Conservation (phyloP, 2,113 vertebrate species). For the Rhadina sibilatrix region DNA sequence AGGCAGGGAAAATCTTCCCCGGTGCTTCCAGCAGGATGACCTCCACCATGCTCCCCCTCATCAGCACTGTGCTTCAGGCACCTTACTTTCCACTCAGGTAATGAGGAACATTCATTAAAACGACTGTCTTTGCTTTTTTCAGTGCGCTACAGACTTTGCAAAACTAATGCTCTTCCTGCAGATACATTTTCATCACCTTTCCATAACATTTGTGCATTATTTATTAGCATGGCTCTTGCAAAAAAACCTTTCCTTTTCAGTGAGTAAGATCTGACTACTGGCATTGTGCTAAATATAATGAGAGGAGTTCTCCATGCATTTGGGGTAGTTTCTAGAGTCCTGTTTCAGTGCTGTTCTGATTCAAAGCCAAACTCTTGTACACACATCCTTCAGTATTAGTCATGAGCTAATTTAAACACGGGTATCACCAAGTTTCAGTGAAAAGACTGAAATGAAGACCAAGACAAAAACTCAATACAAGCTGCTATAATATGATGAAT, state of each 20-base stretch:
- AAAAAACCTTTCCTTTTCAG: background rate
- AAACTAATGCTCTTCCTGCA: background rate
- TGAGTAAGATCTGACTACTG: background rate
- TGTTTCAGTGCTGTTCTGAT: background rate
- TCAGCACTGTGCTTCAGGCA: background rate
- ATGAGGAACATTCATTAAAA: background rate
- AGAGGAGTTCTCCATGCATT: background rate
- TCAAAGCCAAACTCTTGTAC: background rate
- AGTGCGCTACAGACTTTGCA: background rate
- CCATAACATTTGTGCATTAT: background rate
- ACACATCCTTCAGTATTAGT: background rate
- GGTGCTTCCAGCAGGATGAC: background rate
- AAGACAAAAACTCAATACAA: constrained; percentile 55
- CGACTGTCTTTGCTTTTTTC: background rate
- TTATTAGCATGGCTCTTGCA: background rate
- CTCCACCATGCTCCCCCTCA: background rate
- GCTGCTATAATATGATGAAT: constrained; percentile 18
- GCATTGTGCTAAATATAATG: background rate
- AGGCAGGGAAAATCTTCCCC: background rate
- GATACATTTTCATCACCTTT: constrained; percentile 11
- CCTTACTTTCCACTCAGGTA: background rate
- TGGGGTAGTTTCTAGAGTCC: background rate
- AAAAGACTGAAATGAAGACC: constrained; percentile 34
- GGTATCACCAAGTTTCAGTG: constrained; percentile 28
- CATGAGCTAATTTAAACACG: constrained; percentile 16